Evolutionary conservation across 2,888 invertebrate species (phyloP).

Genomic region (Physocephala rufipes): DNA sequence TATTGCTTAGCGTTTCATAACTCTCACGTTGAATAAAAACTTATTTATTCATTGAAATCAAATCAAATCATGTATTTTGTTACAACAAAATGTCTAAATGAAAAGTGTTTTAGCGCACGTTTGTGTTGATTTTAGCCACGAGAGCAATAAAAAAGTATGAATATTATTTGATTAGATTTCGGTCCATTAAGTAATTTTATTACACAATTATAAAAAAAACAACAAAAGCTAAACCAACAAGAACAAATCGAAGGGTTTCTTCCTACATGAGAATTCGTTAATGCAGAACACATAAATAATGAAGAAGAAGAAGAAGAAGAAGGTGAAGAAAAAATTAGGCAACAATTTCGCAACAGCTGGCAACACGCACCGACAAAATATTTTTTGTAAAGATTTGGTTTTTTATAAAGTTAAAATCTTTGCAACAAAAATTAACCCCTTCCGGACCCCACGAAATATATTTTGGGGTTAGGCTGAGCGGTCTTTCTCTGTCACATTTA

Average conservation of each 20-base stretch:
- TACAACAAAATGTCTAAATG: neutral
- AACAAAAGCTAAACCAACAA: constrained; percentile 6
- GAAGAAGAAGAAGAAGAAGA: constrained; percentile 19
- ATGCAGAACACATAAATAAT: no score
- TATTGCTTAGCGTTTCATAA: constrained; percentile 65
- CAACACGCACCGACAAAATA: constrained; percentile 30
- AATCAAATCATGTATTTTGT: neutral
- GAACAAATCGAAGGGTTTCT: no score
- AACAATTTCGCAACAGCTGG: constrained; percentile 25
- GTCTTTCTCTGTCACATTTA: no score
- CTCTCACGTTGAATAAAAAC: constrained; percentile 64
- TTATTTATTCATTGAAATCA: constrained; percentile 40
- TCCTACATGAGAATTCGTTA: no score
- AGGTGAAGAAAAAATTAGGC: constrained; percentile 8
- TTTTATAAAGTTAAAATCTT: neutral
- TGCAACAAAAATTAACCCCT: neutral
- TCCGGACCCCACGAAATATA: neutral
- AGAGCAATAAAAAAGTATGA: constrained; percentile 62
- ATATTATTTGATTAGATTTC: constrained; percentile 64
- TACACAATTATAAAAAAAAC: neutral
- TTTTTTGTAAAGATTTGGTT: constrained; percentile 28
- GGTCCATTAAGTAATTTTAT: constrained; percentile 39
- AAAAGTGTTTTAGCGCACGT: constrained; percentile 11
- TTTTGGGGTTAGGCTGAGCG: neutral
- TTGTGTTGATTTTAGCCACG: neutral